Evolutionary conservation across 30 jellyfish, hydroid and myxozoan species (phyloP).

Genomic region (Cassiopea xamachana): DNA sequence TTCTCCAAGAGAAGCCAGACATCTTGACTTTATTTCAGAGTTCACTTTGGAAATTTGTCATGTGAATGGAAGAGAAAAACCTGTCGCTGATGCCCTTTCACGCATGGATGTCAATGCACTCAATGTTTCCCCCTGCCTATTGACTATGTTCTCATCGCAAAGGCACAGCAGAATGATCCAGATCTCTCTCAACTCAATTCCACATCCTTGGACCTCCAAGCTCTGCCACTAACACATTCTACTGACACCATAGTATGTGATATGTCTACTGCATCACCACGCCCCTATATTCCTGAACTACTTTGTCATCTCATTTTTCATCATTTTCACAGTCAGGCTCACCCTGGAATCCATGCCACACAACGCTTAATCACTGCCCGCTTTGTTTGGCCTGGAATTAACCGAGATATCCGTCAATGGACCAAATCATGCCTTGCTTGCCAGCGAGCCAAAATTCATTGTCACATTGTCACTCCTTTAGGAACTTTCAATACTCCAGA

Average conservation of each 20-base stretch:
- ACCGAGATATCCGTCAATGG: conserved; percentile 55
- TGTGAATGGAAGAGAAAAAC: conserved; percentile 46
- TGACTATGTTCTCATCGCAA: neutral
- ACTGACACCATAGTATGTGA: conserved; percentile 33
- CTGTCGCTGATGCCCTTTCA: conserved; percentile 67
- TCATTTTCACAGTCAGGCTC: conserved; percentile 3
- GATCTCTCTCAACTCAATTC: conserved; percentile 6
- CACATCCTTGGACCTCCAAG: conserved; percentile 12
- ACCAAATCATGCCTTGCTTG: conserved; percentile 36
- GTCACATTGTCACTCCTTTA: conserved; percentile 33
- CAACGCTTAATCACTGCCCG: conserved; percentile 18
- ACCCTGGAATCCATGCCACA: conserved; percentile 50
- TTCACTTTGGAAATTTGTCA: conserved; percentile 52
- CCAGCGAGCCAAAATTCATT: conserved; percentile 39
- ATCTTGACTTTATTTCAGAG: conserved; percentile 23
- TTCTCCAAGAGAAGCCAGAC: neutral
- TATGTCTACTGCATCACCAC: conserved; percentile 14
- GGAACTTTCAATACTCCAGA: conserved; percentile 30
- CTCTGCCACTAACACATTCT: conserved; percentile 23
- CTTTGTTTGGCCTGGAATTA: conserved; percentile 54
- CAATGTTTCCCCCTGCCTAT: neutral
- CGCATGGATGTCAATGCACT: conserved; percentile 29
- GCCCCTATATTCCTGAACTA: conserved; percentile 18
- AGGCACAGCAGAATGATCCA: conserved; percentile 26
- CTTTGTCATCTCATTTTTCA: conserved; percentile 20